These are phyloP conservation scores for Rhogogaster chlorosoma DNA, from an alignment of 2,888 invertebrate species.

Conservation along the genomic window DNA sequence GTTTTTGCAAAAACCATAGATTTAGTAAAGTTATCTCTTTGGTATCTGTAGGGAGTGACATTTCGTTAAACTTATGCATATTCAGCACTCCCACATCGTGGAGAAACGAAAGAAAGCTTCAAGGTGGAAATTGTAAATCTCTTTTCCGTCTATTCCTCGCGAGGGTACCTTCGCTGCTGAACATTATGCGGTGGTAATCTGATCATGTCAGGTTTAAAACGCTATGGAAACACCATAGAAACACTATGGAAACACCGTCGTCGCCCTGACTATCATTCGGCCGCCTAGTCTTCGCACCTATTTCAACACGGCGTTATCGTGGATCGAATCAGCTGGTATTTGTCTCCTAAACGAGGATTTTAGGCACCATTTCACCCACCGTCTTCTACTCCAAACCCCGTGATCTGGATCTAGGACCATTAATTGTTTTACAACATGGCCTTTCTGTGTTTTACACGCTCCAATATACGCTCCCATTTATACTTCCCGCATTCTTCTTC, in stretches of 20 bases:
- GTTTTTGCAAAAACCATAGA: constrained; percentile 35
- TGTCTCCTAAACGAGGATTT: constrained; percentile 62
- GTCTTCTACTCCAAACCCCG: constrained; percentile 1
- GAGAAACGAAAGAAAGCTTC: constrained; percentile 43
- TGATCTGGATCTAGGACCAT: constrained; percentile 60
- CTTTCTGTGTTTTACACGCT: constrained; percentile 49
- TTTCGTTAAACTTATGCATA: constrained; percentile 60
- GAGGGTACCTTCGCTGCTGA: constrained; percentile 36
- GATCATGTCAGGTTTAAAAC: constrained; percentile 58
- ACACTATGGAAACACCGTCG: constrained; percentile 46
- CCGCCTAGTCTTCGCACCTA: constrained; percentile 64
- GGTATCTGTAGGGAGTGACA: constrained; percentile 20
- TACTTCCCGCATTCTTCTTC: constrained; percentile 20
- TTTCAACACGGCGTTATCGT: constrained; percentile 66
- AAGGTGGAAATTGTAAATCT: constrained; percentile 63
- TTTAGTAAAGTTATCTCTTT: constrained; percentile 20
- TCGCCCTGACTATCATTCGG: constrained; percentile 51
- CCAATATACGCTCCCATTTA: constrained; percentile 29
- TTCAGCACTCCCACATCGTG: constrained; percentile 33
- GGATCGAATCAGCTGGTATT: constrained; percentile 62
- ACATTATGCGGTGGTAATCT: constrained; percentile 58
- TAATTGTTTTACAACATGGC: constrained; percentile 56
- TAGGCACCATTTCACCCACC: constrained; percentile 57
- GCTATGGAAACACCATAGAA: constrained; percentile 49
- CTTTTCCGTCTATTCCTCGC: constrained; percentile 52